Evolutionary conservation across 2,888 invertebrate species (phyloP), one percentile per base, ranked within the genome.

Genomic region (Conops quadrifasciatus): DNA sequence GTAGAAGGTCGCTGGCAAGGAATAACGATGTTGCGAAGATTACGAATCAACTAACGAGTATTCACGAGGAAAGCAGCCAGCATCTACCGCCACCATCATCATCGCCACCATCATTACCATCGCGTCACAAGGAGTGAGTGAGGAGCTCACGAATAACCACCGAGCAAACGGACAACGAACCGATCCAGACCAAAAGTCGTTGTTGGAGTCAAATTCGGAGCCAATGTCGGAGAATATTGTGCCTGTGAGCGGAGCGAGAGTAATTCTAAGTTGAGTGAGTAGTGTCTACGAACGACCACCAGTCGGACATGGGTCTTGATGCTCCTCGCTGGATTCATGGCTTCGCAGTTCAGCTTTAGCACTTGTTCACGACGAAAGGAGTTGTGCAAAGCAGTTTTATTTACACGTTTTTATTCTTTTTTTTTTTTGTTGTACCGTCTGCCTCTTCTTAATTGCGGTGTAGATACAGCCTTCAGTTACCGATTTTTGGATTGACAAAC

Each of bases 331-430:
- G 66, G 66, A 56, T 69, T 73, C 71, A 72, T 73, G 74, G 75
- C 73, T 76, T 75, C 72, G 73, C 75, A 78, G 77, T 78, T 77
- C 75, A 77, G 76, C 73, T 77, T 77, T 75, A 76, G 75, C 77
- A 77, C 73, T 77, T 78, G 78, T 74, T 73, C 76, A 75, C 74
- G 73, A 75, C 74, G 73, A 75, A 75, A 74, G 72, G 73, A 72
- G 70, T 58, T 53, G 53, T 28, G 45, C 28, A 28, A 36, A 28
- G 59, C 56, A 36, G 67, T 71, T 71, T 30, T 47, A 45, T 67
- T 72, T 67, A 26, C 68, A 71, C 45, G 65, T 74, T 72, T 63
- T 66, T 43, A 69, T 69, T 67, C 47, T 58, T 64, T 49, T 43
- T 11, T 58, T 68, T 64, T 60, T 58, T 58, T 58, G 47, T 47